phyloP scores from a whole-genome alignment of 2,113 vertebrate species.

The Grammomys surdaster region DNA sequence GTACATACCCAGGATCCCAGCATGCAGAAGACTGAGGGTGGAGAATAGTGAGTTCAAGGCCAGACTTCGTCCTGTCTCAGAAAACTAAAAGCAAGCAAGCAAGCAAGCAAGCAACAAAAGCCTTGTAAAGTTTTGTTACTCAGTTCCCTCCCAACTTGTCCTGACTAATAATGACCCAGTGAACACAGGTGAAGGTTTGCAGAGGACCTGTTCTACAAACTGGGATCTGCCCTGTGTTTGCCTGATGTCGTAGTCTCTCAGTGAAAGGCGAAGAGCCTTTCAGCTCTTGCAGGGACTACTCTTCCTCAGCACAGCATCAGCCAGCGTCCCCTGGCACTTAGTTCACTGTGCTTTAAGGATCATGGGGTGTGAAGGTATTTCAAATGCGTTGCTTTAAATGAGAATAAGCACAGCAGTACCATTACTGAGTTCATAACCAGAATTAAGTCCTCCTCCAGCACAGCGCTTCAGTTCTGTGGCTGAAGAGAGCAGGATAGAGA shows the following conservation, averaged over 20 bases:
- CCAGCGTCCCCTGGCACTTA: not conserved
- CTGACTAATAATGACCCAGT: not conserved
- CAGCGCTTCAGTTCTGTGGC: not conserved
- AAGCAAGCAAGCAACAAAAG: not conserved
- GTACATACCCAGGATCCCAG: not conserved
- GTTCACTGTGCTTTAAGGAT: constrained; percentile 25
- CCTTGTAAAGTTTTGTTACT: not conserved
- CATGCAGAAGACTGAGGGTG: not conserved
- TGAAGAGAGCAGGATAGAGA: not conserved
- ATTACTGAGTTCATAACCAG: not conserved
- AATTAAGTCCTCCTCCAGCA: not conserved
- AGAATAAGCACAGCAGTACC: constrained; percentile 5
- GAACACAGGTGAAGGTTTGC: constrained; percentile 67
- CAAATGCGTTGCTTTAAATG: constrained; percentile 19
- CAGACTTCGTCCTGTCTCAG: not conserved
- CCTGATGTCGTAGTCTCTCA: not conserved
- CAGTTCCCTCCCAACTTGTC: not conserved
- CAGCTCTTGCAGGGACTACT: not conserved
- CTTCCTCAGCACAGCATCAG: not conserved
- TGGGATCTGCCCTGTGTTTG: constrained; percentile 79
- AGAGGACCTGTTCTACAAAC: constrained; percentile 27
- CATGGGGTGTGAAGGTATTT: constrained; percentile 52
- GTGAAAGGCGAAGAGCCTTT: constrained; percentile 49
- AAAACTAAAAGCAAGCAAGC: too few relatives aligned
- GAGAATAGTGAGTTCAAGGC: not conserved